Base-by-base conservation (phyloP, 2,113 vertebrate species). In the Eulemur rufifrons region DNA sequence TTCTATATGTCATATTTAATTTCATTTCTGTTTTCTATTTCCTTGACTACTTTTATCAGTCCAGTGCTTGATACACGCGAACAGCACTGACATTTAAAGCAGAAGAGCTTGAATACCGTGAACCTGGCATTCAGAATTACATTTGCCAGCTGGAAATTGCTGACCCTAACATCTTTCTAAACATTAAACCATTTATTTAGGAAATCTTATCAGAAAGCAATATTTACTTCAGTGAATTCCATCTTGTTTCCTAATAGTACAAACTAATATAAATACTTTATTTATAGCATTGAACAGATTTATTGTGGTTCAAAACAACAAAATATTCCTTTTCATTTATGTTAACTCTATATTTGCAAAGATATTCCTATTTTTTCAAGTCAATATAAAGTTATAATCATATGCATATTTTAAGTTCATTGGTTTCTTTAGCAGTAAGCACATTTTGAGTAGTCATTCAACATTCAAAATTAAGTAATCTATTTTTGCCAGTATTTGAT, bases 61-160 rank as follows among this genome's bases (percentile, higher is more conserved):
- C 61, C 71, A 45, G 45, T 0, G 4, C 80, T 95, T 3, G 2
- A 77, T 92, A 88, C 0, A 27, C 83, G 87, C 6, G 0, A 18
- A 69, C 25, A 94, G n/a, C 37, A 59, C 13, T 97, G 96, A 97
- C 92, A 98, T 98, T 98, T 98, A 96, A 96, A 97, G 80, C 17
- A 94, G 50, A 98, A 93, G 61, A 96, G 5, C 56, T 89, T 97
- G 78, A 97, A 97, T 97, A 96, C 23, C 20, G 42, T 95, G 37
- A 89, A 95, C 68, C 87, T 96, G 37, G 77, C 96, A 81, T 97
- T 97, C 89, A 84, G 71, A 95, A 97, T 96, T 97, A 94, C 76
- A 94, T 94, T 97, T 98, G 97, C 71, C 3, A 39, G 59, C 3
- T 56, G 50, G 42, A 80, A 96, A 25, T 97, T 96, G 80, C 29